phyloP scores from a whole-genome alignment of 2,888 invertebrate species.

The Mimas tiliae region DNA sequence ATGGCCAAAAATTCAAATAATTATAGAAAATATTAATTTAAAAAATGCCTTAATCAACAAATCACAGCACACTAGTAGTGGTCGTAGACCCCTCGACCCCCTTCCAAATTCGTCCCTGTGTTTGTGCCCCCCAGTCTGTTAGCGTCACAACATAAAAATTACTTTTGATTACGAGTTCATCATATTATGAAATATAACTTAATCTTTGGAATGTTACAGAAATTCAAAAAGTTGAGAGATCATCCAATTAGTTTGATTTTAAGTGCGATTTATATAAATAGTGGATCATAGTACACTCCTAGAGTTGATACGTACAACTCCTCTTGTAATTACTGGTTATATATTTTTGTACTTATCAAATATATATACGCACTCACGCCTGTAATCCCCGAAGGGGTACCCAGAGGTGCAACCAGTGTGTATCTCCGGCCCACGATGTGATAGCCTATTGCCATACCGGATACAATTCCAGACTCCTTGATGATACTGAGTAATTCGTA shows the following conservation, averaged over 20 bases:
- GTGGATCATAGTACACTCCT: not conserved
- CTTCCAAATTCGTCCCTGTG: not conserved
- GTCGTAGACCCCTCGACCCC: not conserved
- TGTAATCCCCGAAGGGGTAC: too few relatives aligned
- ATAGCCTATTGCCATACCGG: too few relatives aligned
- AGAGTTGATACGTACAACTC: not conserved
- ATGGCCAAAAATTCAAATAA: not conserved
- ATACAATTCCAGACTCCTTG: too few relatives aligned
- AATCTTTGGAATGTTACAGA: slow-evolving; percentile 15
- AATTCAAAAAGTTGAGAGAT: slow-evolving; percentile 10
- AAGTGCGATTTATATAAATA: slow-evolving; percentile 8
- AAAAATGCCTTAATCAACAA: not conserved
- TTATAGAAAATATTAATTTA: too few relatives aligned
- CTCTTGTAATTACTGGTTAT: not conserved
- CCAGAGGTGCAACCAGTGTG: too few relatives aligned
- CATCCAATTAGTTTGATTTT: slow-evolving; percentile 4
- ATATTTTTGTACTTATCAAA: not conserved
- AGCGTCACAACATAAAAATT: not conserved
- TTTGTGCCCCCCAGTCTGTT: not conserved
- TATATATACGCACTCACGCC: too few relatives aligned
- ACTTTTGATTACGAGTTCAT: not conserved
- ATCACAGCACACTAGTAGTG: not conserved
- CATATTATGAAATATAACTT: not conserved
- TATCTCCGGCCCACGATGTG: too few relatives aligned
- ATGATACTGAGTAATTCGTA: too few relatives aligned